These are phyloP conservation scores for Oceanodroma tethys DNA, from an alignment of 2,113 vertebrate genomes.

Conservation along the genomic window DNA sequence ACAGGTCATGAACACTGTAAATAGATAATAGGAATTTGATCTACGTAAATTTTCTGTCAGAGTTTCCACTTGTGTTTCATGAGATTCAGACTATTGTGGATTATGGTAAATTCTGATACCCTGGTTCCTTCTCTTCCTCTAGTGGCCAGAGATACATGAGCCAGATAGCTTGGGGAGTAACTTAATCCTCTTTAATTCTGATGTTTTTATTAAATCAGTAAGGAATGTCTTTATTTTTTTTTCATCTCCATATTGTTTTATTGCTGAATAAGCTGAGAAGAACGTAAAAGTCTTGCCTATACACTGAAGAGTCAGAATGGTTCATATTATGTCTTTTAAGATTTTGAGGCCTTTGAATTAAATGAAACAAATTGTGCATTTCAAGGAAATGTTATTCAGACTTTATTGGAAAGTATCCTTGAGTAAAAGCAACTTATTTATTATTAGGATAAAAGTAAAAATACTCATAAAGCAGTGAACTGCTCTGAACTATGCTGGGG, in stretches of 20 bases:
- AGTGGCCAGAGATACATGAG: neutral
- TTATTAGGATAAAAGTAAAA: neutral
- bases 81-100: neutral
- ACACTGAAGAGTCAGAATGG: neutral
- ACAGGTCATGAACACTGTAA: neutral
- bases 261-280: neutral
- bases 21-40: neutral
- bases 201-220: neutral
- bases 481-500: neutral
- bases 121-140: neutral
- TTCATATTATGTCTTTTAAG: neutral
- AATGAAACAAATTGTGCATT: neutral
- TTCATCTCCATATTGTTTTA: neutral
- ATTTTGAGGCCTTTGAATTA: neutral
- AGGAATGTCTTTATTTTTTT: neutral
- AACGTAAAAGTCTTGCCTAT: neutral
- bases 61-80: neutral
- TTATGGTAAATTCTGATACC: neutral
- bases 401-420: neutral
- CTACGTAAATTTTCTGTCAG: neutral
- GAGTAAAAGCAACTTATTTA: neutral
- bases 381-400: neutral
- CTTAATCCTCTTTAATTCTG: neutral
- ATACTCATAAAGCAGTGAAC: neutral
- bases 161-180: neutral